Evolutionary conservation across 37 sponge, comb jelly and placozoan species (phyloP).

Genomic region (Ephydatia muelleri): DNA sequence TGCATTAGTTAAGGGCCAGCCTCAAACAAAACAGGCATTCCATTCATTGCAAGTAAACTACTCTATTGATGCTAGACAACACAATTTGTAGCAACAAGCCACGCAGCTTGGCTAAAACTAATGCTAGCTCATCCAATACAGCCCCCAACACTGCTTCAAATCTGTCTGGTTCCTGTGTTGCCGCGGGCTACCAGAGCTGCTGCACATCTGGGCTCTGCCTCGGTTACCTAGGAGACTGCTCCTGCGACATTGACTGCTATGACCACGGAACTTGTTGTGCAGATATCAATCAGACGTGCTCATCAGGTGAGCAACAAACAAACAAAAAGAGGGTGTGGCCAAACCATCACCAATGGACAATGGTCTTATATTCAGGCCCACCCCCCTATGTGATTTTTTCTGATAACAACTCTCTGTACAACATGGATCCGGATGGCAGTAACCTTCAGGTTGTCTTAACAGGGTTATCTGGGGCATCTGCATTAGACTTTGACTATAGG

Average conservation of each 20-base stretch:
- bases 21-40: too few species aligned
- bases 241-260: constrained; percentile 8
- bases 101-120: background rate
- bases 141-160: background rate
- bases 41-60: too few species aligned
- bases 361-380: background rate
- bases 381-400: constrained; percentile 19
- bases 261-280: constrained; percentile 24
- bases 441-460: background rate
- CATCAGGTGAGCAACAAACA: background rate
- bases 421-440: constrained; percentile 26
- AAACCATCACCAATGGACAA: background rate
- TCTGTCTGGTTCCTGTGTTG: constrained; percentile 19
- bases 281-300: constrained; percentile 16
- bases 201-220: constrained; percentile 16
- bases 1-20: too few species aligned
- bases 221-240: constrained; percentile 37
- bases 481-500: constrained; percentile 64
- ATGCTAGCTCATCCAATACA: background rate
- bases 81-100: too few species aligned
- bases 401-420: background rate
- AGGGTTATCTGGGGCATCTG: constrained; percentile 6
- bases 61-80: too few species aligned
- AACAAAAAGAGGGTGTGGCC: background rate
- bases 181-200: constrained; percentile 30